phyloP scores from a whole-genome alignment of 2,888 invertebrate genomes.

The Drosophila lutescens region DNA sequence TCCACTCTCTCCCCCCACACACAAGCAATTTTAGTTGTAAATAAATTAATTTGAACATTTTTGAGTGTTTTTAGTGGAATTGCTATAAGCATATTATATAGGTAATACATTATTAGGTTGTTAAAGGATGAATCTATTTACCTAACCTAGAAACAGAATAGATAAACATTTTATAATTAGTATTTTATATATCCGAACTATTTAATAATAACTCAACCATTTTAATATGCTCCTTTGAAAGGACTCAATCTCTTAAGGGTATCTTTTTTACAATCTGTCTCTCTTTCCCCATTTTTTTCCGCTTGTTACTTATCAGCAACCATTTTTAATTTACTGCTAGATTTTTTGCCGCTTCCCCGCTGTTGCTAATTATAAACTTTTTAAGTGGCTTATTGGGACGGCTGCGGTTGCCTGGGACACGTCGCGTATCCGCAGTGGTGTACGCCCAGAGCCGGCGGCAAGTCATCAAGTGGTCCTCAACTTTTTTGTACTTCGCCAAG shows the following conservation, averaged over 20 bases:
- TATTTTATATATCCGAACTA: no score
- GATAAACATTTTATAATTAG: no score
- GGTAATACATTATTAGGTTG: no score
- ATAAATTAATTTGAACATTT: no score
- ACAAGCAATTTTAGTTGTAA: no score
- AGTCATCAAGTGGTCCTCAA: constrained; percentile 68
- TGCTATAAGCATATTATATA: no score
- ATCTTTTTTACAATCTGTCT: background rate
- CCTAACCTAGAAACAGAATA: no score
- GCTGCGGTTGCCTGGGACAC: constrained; percentile 51
- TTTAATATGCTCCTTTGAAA: no score
- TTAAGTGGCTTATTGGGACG: constrained; percentile 78
- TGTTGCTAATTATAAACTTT: constrained; percentile 79
- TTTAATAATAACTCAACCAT: no score
- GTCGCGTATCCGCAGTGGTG: constrained; percentile 31
- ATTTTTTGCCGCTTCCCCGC: constrained; percentile 31
- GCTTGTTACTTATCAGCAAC: constrained; percentile 35
- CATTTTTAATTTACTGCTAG: constrained; percentile 58
- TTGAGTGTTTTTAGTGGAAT: no score
- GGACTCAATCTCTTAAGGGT: background rate
- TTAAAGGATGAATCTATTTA: no score
- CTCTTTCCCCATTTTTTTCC: background rate
- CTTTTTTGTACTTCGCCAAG: constrained; percentile 52
- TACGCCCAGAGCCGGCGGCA: constrained; percentile 39
- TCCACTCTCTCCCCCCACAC: no score